Evolutionary conservation across 2,797 vertebrate genomes (phyloP).

Genomic region (Bradypus variegatus): DNA sequence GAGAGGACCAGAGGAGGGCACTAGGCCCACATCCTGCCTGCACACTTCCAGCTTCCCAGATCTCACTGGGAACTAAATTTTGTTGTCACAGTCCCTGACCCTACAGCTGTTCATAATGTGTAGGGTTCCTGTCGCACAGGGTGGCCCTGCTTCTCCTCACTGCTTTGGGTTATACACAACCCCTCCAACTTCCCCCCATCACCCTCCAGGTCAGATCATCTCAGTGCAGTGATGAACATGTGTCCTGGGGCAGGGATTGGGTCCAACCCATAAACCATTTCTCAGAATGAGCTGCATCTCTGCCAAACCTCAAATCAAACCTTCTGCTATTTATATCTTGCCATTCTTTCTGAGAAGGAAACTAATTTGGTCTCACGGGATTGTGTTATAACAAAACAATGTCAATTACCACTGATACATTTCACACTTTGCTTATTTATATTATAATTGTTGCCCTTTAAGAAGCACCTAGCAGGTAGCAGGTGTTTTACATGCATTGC

Average conservation of each 20-base stretch:
- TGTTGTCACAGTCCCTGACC: neutral
- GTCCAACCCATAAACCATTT: neutral
- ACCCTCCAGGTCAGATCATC: neutral
- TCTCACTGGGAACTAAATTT: neutral
- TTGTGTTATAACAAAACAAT: constrained; percentile 28
- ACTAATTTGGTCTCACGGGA: constrained; percentile 23
- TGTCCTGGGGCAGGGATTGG: neutral
- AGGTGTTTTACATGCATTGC: neutral
- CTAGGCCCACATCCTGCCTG: no score
- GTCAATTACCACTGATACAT: neutral
- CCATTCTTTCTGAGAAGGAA: constrained; percentile 7
- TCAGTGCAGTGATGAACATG: neutral
- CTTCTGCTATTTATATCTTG: neutral
- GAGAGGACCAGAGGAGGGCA: neutral
- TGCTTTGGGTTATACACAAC: neutral
- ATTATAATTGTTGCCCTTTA: neutral
- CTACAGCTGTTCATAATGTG: no score
- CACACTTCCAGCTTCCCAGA: neutral
- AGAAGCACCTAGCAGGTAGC: neutral
- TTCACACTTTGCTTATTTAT: neutral
- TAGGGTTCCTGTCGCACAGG: neutral
- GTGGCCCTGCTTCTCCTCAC: neutral
- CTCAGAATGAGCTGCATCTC: neutral
- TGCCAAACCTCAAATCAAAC: neutral
- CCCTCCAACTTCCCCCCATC: neutral